Conservation (phyloP, 1,140 invertebrate species). For the Sipha flava region DNA sequence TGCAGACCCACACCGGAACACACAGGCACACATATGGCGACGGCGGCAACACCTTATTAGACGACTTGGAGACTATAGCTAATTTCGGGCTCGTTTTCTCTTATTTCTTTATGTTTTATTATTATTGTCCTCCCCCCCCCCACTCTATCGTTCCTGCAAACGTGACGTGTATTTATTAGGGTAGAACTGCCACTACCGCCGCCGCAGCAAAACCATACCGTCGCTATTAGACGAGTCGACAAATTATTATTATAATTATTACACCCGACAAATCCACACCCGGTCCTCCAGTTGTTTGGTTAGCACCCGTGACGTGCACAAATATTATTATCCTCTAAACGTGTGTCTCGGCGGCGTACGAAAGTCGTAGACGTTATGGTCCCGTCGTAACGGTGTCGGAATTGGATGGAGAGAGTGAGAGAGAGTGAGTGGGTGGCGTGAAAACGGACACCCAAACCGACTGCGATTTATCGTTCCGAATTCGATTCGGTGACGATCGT, state of each 20-base stretch:
- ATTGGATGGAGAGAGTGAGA: too few species aligned
- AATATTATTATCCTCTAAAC: neutral
- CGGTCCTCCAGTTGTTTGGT: neutral
- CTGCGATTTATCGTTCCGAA: too few species aligned
- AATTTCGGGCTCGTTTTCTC: conserved; percentile 9
- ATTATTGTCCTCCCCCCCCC: neutral
- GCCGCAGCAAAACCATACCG: neutral
- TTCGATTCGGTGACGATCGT: too few species aligned
- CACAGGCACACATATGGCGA: neutral
- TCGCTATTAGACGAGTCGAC: neutral
- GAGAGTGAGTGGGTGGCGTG: too few species aligned
- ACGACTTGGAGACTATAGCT: neutral
- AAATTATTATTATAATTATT: neutral
- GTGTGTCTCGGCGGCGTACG: neutral
- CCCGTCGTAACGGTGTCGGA: neutral
- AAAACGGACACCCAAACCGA: too few species aligned
- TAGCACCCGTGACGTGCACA: neutral
- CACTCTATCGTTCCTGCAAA: too few species aligned
- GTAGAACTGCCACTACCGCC: neutral
- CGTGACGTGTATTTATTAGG: conserved; percentile 27
- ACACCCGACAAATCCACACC: neutral
- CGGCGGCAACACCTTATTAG: conserved; percentile 16
- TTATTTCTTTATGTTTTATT: neutral
- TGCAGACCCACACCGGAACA: neutral
- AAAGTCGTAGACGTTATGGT: too few species aligned